These are phyloP conservation scores for Philopotamus ludificatus DNA, from an alignment of 1,140 invertebrate species.

Conservation along the genomic window DNA sequence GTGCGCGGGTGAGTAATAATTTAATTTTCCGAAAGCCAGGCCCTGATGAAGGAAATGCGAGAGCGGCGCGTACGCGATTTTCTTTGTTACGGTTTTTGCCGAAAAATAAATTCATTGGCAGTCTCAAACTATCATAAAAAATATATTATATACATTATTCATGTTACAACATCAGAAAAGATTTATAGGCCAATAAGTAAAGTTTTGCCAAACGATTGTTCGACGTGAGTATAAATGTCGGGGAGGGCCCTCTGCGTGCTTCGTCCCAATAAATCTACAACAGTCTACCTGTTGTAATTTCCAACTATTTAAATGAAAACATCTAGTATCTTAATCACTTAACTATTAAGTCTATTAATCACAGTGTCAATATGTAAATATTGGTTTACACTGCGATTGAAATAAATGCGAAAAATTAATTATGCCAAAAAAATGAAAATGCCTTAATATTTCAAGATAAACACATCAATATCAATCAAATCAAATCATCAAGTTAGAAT, in stretches of 20 bases:
- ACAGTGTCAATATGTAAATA: too few relatives aligned
- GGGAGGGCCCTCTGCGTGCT: background rate
- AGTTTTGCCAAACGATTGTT: slow-evolving; percentile 3
- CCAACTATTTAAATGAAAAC: background rate
- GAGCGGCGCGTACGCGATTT: background rate
- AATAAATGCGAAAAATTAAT: too few relatives aligned
- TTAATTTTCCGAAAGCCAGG: background rate
- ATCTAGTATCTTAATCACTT: background rate
- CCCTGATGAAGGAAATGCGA: background rate
- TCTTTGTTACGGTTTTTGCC: too few relatives aligned
- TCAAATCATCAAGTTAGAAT: too few relatives aligned
- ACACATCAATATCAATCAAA: too few relatives aligned
- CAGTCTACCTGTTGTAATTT: background rate
- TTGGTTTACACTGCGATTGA: too few relatives aligned
- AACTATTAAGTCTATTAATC: background rate
- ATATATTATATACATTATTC: background rate
- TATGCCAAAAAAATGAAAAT: too few relatives aligned
- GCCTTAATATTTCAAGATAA: too few relatives aligned
- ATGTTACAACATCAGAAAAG: background rate
- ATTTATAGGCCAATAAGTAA: slow-evolving; percentile 8
- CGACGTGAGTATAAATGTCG: background rate
- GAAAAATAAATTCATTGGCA: background rate
- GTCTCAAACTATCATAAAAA: background rate
- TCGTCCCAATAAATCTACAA: background rate
- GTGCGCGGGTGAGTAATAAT: slow-evolving; percentile 8